Percentiles rank a stretch among this genome's conserved stretches.
Conservation (phyloP, 2,888 invertebrate genomes). For the Argynnis bischoffii region DNA sequence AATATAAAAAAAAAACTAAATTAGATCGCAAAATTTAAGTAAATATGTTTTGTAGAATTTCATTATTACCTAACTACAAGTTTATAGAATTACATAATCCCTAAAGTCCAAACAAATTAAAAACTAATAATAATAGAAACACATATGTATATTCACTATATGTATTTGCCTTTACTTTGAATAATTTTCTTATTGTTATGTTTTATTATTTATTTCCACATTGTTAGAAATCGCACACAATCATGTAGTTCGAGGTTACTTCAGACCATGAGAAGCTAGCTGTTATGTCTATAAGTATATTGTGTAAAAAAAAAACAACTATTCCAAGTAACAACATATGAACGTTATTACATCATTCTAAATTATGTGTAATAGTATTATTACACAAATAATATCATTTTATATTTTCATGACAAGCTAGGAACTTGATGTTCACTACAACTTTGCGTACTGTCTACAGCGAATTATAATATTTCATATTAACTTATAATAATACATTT, state of each 20-base stretch:
- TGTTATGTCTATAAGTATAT: constrained; percentile 18
- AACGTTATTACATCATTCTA: constrained; percentile 24
- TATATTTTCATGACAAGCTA: constrained; percentile 2
- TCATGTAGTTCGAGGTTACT: constrained; percentile 26
- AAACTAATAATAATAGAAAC: neutral
- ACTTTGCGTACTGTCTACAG: neutral
- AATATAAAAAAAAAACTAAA: no score
- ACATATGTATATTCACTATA: constrained; percentile 1
- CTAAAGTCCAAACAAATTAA: no score
- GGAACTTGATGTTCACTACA: neutral
- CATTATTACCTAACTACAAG: no score
- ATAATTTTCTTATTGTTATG: constrained; percentile 3
- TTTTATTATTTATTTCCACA: constrained; percentile 22
- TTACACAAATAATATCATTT: constrained; percentile 5
- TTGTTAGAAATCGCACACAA: constrained; percentile 25
- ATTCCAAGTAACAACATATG: constrained; percentile 25
- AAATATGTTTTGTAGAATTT: no score
- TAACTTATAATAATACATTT: no score
- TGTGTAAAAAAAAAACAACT: constrained; percentile 24
- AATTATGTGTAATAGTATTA: constrained; percentile 17
- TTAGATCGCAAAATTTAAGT: no score
- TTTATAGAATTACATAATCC: no score
- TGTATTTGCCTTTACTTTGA: neutral
- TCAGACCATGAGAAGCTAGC: constrained; percentile 31
- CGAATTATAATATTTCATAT: neutral